Evolutionary conservation across 2,797 vertebrate species (phyloP).

Genomic region (Chelon labrosus): DNA sequence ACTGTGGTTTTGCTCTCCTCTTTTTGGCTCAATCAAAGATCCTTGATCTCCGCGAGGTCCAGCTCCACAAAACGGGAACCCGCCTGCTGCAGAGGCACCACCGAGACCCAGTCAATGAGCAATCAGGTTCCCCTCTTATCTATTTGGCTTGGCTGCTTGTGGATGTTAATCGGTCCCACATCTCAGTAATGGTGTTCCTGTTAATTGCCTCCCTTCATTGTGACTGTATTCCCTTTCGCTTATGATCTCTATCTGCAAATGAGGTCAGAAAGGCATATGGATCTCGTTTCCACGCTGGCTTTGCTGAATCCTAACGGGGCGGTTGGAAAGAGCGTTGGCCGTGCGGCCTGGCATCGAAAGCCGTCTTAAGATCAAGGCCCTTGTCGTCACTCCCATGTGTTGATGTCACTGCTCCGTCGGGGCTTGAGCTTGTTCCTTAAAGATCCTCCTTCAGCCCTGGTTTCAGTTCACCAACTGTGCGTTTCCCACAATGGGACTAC

Average conservation of each 20-base stretch:
- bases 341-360: constrained; percentile 42
- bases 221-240: constrained; percentile 65
- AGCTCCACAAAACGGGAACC: constrained; percentile 56
- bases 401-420: constrained; percentile 45
- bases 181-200: constrained; percentile 70
- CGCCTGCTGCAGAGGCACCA: constrained; percentile 29
- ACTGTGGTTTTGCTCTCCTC: constrained; percentile 59
- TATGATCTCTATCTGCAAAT: constrained; percentile 77
- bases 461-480: constrained; percentile 5
- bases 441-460: constrained; percentile 18
- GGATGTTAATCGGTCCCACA: constrained; percentile 71
- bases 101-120: constrained; percentile 66
- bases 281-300: constrained; percentile 62
- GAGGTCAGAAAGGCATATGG: constrained; percentile 74
- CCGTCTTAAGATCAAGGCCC: constrained; percentile 44
- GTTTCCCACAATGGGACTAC: constrained; percentile 7
- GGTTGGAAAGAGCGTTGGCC: constrained; percentile 18
- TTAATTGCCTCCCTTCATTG: constrained; percentile 72
- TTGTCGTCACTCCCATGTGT: constrained; percentile 34
- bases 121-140: constrained; percentile 72
- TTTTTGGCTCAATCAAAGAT: constrained; percentile 72
- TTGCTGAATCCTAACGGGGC: constrained; percentile 23
- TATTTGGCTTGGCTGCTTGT: constrained; percentile 61
- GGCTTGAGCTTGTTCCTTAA: constrained; percentile 19
- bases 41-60: constrained; percentile 48